A percentile compares a stretch with the other conserved stretches of the same genome.
Evolutionary conservation across 2,797 vertebrate genomes (phyloP).

Genomic region (Lophius americanus): DNA sequence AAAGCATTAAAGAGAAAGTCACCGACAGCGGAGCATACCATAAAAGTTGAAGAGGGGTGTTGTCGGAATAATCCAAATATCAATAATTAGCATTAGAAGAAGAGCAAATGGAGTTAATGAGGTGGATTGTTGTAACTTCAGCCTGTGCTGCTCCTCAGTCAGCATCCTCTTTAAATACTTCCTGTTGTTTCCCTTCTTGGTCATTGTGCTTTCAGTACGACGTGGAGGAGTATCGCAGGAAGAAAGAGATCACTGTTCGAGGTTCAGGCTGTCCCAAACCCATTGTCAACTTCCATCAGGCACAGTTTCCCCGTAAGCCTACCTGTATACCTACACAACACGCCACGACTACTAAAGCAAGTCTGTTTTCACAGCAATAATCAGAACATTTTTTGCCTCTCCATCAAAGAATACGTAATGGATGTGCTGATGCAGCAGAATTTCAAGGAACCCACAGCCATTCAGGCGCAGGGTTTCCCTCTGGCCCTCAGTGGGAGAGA

Average conservation of each 20-base stretch:
- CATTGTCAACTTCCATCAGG: conserved; percentile 88
- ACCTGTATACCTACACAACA: neutral
- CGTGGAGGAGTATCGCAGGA: conserved; percentile 89
- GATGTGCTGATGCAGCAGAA: conserved; percentile 93
- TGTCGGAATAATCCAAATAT: no score
- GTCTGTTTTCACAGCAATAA: neutral
- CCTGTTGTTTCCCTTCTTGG: neutral
- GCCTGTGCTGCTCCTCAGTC: neutral
- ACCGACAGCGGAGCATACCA: no score
- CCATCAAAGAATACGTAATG: conserved; percentile 89
- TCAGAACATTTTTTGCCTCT: neutral
- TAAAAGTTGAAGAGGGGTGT: no score
- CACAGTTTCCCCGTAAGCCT: conserved; percentile 91
- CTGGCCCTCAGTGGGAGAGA: conserved; percentile 93
- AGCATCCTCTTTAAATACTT: neutral
- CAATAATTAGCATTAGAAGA: no score
- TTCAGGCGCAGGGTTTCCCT: conserved; percentile 95
- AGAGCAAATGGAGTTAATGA: no score
- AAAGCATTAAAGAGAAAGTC: no score
- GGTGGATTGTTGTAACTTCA: no score
- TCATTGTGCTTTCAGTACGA: conserved; percentile 83
- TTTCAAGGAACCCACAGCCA: conserved; percentile 95
- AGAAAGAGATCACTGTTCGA: conserved; percentile 93
- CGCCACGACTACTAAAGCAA: neutral
- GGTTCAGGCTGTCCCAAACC: conserved; percentile 90